A percentile compares a stretch with the other conserved stretches of the same genome.
Evolutionary conservation across 2,888 invertebrate genomes (phyloP).

Genomic region (Ornithoptera priamus): DNA sequence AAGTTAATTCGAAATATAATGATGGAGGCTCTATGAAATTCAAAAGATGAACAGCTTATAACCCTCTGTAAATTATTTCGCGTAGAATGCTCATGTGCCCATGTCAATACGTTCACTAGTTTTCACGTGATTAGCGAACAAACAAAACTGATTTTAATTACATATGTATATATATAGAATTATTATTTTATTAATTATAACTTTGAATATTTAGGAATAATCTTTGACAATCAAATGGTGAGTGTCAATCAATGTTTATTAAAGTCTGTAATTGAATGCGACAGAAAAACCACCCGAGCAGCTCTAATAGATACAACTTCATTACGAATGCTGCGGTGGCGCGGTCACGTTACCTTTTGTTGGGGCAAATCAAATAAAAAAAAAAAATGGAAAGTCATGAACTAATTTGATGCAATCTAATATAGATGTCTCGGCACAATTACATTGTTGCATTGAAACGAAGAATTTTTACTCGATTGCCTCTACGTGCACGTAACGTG

Average conservation of each 20-base stretch:
- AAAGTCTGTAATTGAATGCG: constrained; percentile 61
- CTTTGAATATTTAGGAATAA: constrained; percentile 29
- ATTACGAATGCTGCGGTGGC: constrained; percentile 50
- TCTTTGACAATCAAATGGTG: constrained; percentile 46
- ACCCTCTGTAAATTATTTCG: too few species aligned
- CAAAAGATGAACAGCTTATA: too few species aligned
- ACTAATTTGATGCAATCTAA: constrained; percentile 56
- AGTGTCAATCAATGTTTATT: constrained; percentile 55
- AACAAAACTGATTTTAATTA: too few species aligned
- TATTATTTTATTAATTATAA: too few species aligned
- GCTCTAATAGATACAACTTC: constrained; percentile 51
- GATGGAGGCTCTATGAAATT: too few species aligned
- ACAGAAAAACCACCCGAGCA: constrained; percentile 53
- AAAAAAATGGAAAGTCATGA: constrained; percentile 45
- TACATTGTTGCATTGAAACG: constrained; percentile 24
- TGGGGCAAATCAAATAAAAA: constrained; percentile 43
- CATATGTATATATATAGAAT: too few species aligned
- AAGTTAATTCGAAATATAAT: too few species aligned
- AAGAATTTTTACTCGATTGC: constrained; percentile 20
- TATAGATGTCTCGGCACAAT: constrained; percentile 49
- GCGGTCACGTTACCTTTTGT: constrained; percentile 54
- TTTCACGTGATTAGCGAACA: too few species aligned
- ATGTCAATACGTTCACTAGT: too few species aligned
- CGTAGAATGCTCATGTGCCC: too few species aligned
- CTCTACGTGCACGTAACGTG: constrained; percentile 9